These are phyloP conservation scores for Acleris sparsana DNA, from an alignment of 2,888 invertebrate species.

Conservation along the genomic window DNA sequence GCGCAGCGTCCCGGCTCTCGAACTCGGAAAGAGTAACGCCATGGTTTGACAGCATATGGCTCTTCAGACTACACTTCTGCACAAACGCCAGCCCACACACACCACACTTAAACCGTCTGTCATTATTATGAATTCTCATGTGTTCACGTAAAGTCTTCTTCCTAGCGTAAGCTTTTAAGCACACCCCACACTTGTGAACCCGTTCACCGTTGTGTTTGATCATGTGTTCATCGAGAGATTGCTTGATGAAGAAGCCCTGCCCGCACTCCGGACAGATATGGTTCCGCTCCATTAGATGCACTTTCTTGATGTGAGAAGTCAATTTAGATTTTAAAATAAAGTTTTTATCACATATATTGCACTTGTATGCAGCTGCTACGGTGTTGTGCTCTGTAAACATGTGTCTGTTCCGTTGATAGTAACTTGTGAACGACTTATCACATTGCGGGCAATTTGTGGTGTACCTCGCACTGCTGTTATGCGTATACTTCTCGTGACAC, in stretches of 20 bases:
- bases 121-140: slow-evolving; percentile 56
- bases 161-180: slow-evolving; percentile 68
- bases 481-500: slow-evolving; percentile 73
- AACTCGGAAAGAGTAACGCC: slow-evolving; percentile 62
- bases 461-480: slow-evolving; percentile 63
- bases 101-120: slow-evolving; percentile 64
- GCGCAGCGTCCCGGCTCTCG: slow-evolving; percentile 45
- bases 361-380: slow-evolving; percentile 65
- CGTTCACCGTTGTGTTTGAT: slow-evolving; percentile 71
- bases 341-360: slow-evolving; percentile 71
- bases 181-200: slow-evolving; percentile 67
- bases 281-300: slow-evolving; percentile 73
- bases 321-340: slow-evolving; percentile 71
- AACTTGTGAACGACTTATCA: slow-evolving; percentile 66
- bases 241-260: slow-evolving; percentile 71
- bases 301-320: slow-evolving; percentile 72
- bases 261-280: slow-evolving; percentile 72
- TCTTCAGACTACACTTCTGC: slow-evolving; percentile 72
- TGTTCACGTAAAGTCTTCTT: slow-evolving; percentile 55
- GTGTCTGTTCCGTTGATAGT: slow-evolving; percentile 70
- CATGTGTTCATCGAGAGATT: slow-evolving; percentile 73
- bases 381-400: slow-evolving; percentile 70
- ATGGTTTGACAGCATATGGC: slow-evolving; percentile 27
- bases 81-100: slow-evolving; percentile 68
- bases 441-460: slow-evolving; percentile 72